Percentiles rank a stretch among this genome's conserved stretches.
Evolutionary conservation across 2,113 vertebrate genomes (phyloP).

Genomic region (Tinamus guttatus): DNA sequence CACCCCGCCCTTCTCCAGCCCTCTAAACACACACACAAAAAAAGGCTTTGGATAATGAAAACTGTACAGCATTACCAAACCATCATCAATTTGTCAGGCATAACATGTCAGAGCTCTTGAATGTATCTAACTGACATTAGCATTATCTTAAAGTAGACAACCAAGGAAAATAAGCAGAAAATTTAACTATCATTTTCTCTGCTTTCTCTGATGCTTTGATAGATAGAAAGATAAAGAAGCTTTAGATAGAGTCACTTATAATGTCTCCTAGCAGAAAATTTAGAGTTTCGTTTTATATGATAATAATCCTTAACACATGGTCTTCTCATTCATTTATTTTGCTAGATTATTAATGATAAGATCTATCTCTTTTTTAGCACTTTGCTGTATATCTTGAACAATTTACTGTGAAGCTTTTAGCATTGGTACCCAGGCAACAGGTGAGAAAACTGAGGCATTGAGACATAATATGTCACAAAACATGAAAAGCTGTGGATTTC

Average conservation of each 20-base stretch:
- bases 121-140: background rate
- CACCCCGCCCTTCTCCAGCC: too few species aligned
- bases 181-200: background rate
- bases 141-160: background rate
- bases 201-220: background rate
- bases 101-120: slow-evolving; percentile 32
- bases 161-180: background rate
- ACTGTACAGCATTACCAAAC: background rate
- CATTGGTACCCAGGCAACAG: background rate
- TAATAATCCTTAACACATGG: background rate
- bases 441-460: background rate
- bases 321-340: background rate
- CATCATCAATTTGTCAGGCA: slow-evolving; percentile 30
- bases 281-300: background rate
- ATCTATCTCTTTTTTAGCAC: background rate
- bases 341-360: background rate
- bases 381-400: background rate
- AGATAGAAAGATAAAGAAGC: background rate
- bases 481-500: background rate
- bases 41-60: background rate
- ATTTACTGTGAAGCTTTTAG: background rate
- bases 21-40: background rate
- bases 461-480: rapidly evolving
- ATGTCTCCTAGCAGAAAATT: background rate
- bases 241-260: background rate